A percentile compares a stretch with the other conserved stretches of the same genome.
These are phyloP conservation scores for Peucedramus taeniatus DNA, from an alignment of 2,113 vertebrate species.

Conservation along the genomic window DNA sequence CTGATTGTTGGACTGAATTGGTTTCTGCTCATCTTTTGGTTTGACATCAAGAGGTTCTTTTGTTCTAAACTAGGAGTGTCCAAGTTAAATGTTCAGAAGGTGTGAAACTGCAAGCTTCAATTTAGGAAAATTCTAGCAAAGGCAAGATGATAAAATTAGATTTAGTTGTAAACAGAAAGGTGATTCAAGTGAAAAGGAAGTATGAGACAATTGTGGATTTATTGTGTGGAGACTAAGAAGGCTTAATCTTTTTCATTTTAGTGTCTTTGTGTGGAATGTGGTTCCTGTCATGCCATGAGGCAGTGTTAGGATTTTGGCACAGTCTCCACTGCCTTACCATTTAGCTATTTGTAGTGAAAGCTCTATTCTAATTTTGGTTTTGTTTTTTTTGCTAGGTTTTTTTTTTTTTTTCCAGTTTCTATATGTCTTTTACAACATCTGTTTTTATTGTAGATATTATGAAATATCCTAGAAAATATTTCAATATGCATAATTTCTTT, in stretches of 20 bases:
- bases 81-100: not conserved
- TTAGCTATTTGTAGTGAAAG: not conserved
- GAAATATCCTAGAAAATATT: not conserved
- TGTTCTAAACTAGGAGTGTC: not conserved
- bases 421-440: not conserved
- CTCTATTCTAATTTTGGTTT: not conserved
- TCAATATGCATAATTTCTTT: not conserved
- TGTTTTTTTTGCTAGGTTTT: no score
- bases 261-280: not conserved
- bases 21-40: not conserved
- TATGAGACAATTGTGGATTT: not conserved
- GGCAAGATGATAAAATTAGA: not conserved
- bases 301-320: not conserved
- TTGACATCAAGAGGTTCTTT: not conserved
- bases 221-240: not conserved
- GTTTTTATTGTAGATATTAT: not conserved
- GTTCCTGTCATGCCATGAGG: not conserved
- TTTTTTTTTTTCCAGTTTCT: not conserved
- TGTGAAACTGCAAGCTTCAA: not conserved
- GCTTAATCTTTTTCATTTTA: not conserved
- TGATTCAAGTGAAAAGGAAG: not conserved
- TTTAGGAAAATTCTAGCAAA: not conserved
- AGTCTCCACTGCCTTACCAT: not conserved
- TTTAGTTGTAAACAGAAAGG: not conserved
- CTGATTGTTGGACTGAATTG: not conserved